Evolutionary conservation across 2,797 vertebrate genomes (phyloP), one percentile per base, ranked within the genome.

Genomic region (Hydrophis major): DNA sequence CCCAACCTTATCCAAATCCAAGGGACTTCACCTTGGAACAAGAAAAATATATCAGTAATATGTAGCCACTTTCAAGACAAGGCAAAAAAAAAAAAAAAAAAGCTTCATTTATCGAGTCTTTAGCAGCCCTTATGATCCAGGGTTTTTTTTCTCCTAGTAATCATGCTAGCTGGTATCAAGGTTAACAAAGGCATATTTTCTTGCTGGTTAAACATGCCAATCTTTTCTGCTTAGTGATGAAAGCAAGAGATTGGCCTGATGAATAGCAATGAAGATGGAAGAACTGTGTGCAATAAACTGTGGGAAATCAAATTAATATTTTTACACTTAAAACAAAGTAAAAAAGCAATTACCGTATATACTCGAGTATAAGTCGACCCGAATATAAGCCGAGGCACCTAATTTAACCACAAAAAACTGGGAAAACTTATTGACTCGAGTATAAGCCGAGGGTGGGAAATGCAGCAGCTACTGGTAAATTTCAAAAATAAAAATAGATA

Each of bases 141-240:
- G n/a, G 2, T 55, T 55, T 55, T 55, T 55, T 55, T 55, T 55
- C 11, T 55, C 53, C 88, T 50, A 88, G 86, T 87, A 93, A 83
- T 25, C 55, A 74, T 89, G 94, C 83, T 92, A 95, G 63, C 91
- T 95, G 94, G 92, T 92, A 95, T 91, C 87, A 83, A 91, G 91
- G 56, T 88, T 95, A 74, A 90, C 66, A 89, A 91, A 92, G 94
- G 91, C 92, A 91, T 91, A 92, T 93, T 97, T 96, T 96, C 88
- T 86, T 92, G 93, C 90, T 96, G 86, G 92, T 96, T 97, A 97
- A 97, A 95, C 94, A 94, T 6, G 78, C 95, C 95, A 94, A 61
- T 92, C 93, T 95, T 97, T 97, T 94, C 93, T 96, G 95, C 0
- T 47, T 37, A 93, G 89, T 90, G 95, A 88, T 92, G 92, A 96